Conservation (phyloP, 2,888 invertebrate genomes). For the Operophtera brumata region DNA sequence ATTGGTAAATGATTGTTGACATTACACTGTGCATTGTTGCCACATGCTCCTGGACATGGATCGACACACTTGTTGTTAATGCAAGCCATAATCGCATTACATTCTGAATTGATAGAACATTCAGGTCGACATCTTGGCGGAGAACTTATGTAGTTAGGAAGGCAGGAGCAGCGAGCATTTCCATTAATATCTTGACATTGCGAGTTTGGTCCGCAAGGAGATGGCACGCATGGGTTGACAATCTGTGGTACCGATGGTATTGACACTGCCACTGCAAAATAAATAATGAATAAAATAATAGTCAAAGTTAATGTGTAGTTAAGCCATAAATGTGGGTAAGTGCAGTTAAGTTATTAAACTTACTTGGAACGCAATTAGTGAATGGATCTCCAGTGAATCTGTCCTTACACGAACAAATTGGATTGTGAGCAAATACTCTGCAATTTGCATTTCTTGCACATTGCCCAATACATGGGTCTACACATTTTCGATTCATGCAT, state of each 20-base stretch:
- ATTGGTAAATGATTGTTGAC: slow-evolving; percentile 86
- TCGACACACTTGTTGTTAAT: slow-evolving; percentile 86
- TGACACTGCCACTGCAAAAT: slow-evolving; percentile 51
- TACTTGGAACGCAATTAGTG: slow-evolving; percentile 78
- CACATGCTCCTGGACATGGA: slow-evolving; percentile 90
- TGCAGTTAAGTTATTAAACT: slow-evolving; percentile 31
- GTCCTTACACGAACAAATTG: slow-evolving; percentile 87
- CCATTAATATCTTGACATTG: slow-evolving; percentile 84
- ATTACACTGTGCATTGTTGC: slow-evolving; percentile 86
- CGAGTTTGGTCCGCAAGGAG: slow-evolving; percentile 90
- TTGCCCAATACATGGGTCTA: slow-evolving; percentile 88
- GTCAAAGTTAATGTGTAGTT: not conserved
- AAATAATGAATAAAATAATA: not conserved
- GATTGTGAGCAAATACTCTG: slow-evolving; percentile 90
- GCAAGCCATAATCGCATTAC: slow-evolving; percentile 84
- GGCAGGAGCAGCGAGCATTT: slow-evolving; percentile 85
- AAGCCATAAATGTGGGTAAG: not conserved
- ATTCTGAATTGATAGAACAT: slow-evolving; percentile 86
- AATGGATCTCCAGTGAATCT: slow-evolving; percentile 90
- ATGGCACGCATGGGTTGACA: slow-evolving; percentile 84
- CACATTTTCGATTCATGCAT: slow-evolving; percentile 88
- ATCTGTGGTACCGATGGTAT: slow-evolving; percentile 46
- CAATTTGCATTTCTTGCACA: slow-evolving; percentile 91
- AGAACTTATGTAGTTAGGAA: slow-evolving; percentile 86
- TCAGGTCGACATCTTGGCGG: slow-evolving; percentile 89